Evolutionary conservation across 2,797 vertebrate species (phyloP), one percentile per base, ranked within the genome.

Genomic region (Tympanoctomys barrerae): DNA sequence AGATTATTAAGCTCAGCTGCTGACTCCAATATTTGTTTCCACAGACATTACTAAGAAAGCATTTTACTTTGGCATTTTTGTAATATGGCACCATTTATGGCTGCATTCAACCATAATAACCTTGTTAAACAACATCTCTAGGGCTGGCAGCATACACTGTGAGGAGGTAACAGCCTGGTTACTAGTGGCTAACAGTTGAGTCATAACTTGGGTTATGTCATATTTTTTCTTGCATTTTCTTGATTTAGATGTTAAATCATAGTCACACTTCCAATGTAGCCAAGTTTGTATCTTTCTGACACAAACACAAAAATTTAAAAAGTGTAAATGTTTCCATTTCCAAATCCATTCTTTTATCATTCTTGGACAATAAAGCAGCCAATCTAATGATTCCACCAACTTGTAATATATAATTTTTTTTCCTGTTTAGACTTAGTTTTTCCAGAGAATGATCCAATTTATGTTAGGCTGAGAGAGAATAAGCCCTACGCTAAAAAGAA

Each of bases 321-420:
- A 96, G 95, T 82, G 28, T 90, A 96, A 97, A 94, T 91, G 59
- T 93, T 96, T 95, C 95, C 79, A 73, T 52, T 52, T 92, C 19
- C 0, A 94, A 87, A 82, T 79, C 52, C 7, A 70, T 46, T 93
- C 78, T 36, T 90, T 93, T 86, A 92, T 93, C 39, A 66, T 57
- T 97, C 97, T 94, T 97, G 94, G 97, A 98, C 84, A 87, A 96
- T 54, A 96, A 89, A 71, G 13, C 18, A 95, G 66, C 81, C 79
- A 36, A 52, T 92, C 64, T 88, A 96, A 62, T 61, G 93, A 98
- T 75, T 78, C 90, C 64, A 97, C 7, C 97, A 83, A 92, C 26
- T 64, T 83, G n/a, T 28, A 61, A 57, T 14, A 77, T 78, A 49
- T 81, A 21, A 42, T 52, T 52, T 52, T 92, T 93, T 68, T 52